Base-by-base conservation (phyloP, 2,888 invertebrate species). In the Netelia inedita region DNA sequence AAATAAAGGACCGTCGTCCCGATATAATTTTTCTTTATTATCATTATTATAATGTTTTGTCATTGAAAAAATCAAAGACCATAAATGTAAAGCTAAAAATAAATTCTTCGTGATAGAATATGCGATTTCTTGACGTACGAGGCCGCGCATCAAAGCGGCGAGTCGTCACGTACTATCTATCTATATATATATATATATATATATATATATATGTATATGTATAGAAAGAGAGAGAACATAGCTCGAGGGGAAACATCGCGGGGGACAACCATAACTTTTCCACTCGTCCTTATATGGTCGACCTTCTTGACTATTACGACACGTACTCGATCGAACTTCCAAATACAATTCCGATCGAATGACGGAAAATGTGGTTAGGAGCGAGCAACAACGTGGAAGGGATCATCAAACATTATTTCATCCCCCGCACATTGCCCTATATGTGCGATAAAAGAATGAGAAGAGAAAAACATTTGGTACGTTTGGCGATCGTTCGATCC, bases 211-310 rank as follows among this genome's bases (percentile, higher is more conserved):
- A 46, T 11, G 10, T 0, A 11, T 5, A 46, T 5, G 10, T 5
- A 46, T 5, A 46, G 46, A 14, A 11, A 46, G 46, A 46, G 46
- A 46, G 14, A 14, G 14, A 23, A 21, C 69, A 68, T 61, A 72
- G 80, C 79, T 72, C 76, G 75, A 61, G 83, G 65, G 76, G 68
- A 72, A 57, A 66, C 75, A 65, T 84, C 59, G 66, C 66, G 46
- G 76, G 68, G 61, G 50, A 79, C n/a, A 71, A 53, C 71, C 76
- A 80, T 80, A 61, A 83, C 68, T 84, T 75, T 80, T 84, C 66
- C 73, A 65, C n/a, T 76, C 68, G 28, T 10, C 84, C 84, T 84
- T 84, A 84, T 80, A 84, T 63, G 84, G 84, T 14, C 61, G 10
- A 19, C 57, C 57, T 57, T 57, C 10, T 57, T 21, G n/a, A 53